Evolutionary conservation across 2,797 vertebrate species (phyloP).

Genomic region (Microhierax caerulescens): DNA sequence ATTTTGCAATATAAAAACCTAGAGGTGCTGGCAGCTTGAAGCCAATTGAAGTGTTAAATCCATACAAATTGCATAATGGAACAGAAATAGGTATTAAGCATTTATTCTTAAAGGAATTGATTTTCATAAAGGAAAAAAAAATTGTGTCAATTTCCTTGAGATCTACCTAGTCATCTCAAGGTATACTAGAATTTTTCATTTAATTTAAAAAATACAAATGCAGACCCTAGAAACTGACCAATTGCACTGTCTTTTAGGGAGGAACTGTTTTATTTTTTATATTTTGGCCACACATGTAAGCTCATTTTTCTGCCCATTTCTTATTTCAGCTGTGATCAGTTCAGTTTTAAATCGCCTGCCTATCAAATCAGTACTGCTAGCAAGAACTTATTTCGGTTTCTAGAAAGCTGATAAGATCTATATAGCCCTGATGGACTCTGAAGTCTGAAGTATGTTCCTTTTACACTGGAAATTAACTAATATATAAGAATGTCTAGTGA

Average conservation of each 20-base stretch:
- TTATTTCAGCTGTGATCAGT: neutral
- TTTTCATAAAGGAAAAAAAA: neutral
- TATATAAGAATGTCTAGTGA: neutral
- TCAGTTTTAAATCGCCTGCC: neutral
- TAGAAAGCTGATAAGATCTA: neutral
- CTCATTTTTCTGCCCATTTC: neutral
- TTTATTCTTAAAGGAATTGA: neutral
- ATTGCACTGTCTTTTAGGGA: neutral
- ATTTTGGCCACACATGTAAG: neutral
- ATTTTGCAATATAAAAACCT: neutral
- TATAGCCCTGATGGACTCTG: neutral
- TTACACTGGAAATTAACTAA: neutral
- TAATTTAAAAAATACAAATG: neutral
- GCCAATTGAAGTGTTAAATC: neutral
- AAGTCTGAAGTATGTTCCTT: neutral
- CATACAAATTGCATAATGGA: neutral
- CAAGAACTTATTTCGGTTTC: neutral
- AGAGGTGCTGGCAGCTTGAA: neutral
- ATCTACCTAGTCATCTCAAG: neutral
- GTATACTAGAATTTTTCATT: neutral
- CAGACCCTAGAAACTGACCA: neutral
- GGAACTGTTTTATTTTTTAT: neutral
- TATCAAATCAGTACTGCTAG: neutral
- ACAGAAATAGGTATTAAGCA: neutral
- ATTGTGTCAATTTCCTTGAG: neutral